phyloP scores from a whole-genome alignment of 2,797 vertebrate genomes.

The Limosa lapponica region DNA sequence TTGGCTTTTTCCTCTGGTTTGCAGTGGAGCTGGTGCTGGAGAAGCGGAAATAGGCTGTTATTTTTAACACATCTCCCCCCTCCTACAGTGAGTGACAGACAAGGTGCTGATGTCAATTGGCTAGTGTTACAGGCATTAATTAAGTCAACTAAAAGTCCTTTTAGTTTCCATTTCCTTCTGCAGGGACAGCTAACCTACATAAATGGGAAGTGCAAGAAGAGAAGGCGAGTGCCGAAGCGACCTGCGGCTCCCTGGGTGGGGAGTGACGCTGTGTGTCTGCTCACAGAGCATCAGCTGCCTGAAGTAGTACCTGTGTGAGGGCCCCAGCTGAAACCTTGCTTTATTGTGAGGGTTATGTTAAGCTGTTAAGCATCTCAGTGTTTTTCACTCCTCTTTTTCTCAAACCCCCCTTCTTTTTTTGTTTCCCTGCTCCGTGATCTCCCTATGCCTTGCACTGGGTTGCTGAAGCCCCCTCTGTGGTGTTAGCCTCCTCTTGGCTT shows the following conservation, averaged over 20 bases:
- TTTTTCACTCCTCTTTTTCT: not conserved
- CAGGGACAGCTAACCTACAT: not conserved
- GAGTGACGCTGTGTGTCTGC: not conserved
- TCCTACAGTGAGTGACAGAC: conserved; percentile 63
- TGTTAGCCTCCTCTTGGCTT: not conserved
- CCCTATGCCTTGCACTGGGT: not conserved
- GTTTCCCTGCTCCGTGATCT: accelerated
- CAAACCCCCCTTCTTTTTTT: accelerated
- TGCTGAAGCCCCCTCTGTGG: not conserved
- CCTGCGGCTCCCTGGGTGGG: not conserved
- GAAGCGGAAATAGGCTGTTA: conserved; percentile 59
- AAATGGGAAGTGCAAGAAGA: not conserved
- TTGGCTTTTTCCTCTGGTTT: not conserved
- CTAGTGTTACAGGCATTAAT: conserved; percentile 24
- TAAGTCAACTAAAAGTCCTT: conserved; percentile 45
- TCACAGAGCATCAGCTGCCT: not conserved
- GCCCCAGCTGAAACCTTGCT: too few relatives aligned
- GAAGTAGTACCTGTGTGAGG: accelerated
- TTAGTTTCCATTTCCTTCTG: not conserved
- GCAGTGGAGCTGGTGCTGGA: not conserved
- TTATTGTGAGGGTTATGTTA: not conserved
- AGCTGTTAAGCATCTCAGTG: accelerated
- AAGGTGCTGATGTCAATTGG: conserved; percentile 47
- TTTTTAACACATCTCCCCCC: conserved; percentile 67
- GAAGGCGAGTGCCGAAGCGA: not conserved